phyloP scores from a whole-genome alignment of 2,797 vertebrate species.

The Tauraco hartlaubi region DNA sequence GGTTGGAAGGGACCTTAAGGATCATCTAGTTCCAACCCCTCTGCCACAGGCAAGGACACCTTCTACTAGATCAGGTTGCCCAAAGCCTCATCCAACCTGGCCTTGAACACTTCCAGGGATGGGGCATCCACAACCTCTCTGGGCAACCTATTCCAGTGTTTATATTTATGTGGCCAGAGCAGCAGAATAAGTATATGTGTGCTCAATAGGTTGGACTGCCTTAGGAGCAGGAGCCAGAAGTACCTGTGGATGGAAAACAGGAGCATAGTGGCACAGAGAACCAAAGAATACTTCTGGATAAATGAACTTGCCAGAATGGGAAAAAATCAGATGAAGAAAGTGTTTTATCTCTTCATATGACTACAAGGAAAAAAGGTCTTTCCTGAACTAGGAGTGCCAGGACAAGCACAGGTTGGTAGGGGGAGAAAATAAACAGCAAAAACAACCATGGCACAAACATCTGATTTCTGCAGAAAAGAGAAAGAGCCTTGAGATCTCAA shows the following conservation, averaged over 20 bases:
- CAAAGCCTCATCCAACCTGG: no score
- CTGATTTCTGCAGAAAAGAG: not conserved
- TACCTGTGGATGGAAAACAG: not conserved
- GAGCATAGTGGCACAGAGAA: not conserved
- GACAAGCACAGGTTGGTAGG: not conserved
- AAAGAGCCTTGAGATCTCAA: not conserved
- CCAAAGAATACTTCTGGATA: not conserved
- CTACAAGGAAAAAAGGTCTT: not conserved
- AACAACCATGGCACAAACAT: not conserved
- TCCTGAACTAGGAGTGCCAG: not conserved
- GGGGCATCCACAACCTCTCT: no score
- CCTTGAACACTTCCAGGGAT: no score
- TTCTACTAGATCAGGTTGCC: no score
- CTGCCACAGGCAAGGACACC: no score
- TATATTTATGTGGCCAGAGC: not conserved
- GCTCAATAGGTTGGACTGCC: not conserved
- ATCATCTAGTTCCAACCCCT: no score
- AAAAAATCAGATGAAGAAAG: not conserved
- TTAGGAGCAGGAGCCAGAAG: not conserved
- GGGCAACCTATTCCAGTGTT: no score
- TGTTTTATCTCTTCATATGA: not conserved
- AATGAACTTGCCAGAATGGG: not conserved
- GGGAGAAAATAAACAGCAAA: not conserved
- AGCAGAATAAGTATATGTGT: not conserved
- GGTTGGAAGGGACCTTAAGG: no score